Base-by-base conservation (phyloP, 1,140 invertebrate species). In the Sminthurides bifidus region DNA sequence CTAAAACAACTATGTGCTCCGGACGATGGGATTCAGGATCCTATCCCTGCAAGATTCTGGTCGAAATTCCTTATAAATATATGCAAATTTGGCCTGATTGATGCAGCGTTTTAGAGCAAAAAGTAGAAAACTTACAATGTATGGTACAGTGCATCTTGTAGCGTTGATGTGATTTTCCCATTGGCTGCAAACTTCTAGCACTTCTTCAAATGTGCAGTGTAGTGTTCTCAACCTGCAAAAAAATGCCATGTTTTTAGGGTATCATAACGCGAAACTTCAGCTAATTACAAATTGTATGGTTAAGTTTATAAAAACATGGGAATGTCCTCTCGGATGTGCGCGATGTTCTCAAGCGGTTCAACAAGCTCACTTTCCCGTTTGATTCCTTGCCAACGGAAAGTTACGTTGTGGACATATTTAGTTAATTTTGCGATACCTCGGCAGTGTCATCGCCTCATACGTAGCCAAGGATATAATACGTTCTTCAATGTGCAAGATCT, bases 101-200 rank as follows among this genome's bases (percentile, higher is more conserved):
- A n/a, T n/a, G n/a, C n/a, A n/a, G n/a, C n/a, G n/a, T n/a, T n/a
- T n/a, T n/a, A n/a, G n/a, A n/a, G n/a, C n/a, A n/a, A n/a, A n/a
- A n/a, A n/a, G n/a, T n/a, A n/a, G n/a, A n/a, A n/a, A n/a, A 27
- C 44, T 24, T 48, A 48, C 44, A 30, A 48, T 48, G 27, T 48
- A 48, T 14, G 44, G 24, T 14, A 48, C 24, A 4, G 44, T 48
- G 27, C 44, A 48, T 27, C 44, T 5, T 12, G 17, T 30, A 27
- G 24, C 24, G 30, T 48, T 48, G 15, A 48, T 8, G 14, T 14
- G 10, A 21, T 48, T 48, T 8, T 27, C 12, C 44, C 44, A 48
- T 6, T 10, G 44, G 30, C 19, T 48, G 24, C 21, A 48, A 15
- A 5, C 44, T 14, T 6, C 26, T 8, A 48, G 19, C 8, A 26